Conservation (phyloP, 2,113 vertebrate genomes). For the Pseudorhombus dupliciocellatus region DNA sequence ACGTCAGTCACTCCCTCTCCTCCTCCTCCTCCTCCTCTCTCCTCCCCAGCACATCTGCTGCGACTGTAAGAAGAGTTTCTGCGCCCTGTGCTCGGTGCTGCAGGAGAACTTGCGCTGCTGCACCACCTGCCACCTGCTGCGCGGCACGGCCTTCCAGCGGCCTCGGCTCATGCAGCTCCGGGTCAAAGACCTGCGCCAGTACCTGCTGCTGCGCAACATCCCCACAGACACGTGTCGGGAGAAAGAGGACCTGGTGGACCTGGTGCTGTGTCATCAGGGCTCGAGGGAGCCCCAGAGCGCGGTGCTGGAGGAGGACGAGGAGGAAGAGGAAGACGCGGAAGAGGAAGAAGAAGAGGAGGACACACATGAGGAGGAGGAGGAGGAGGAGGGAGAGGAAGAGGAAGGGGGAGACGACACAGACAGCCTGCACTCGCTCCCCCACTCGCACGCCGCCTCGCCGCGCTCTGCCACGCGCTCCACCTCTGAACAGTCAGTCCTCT, state of each 20-base stretch:
- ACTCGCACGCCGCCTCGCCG: slow-evolving; percentile 78
- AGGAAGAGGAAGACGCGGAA: slow-evolving; percentile 63
- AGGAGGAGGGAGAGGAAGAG: slow-evolving; percentile 65
- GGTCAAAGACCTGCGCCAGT: slow-evolving; percentile 95
- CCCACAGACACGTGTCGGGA: slow-evolving; percentile 93
- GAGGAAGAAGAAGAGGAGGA: slow-evolving; percentile 56
- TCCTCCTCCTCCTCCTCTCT: slow-evolving; percentile 12
- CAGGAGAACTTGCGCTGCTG: slow-evolving; percentile 92
- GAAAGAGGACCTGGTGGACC: slow-evolving; percentile 96
- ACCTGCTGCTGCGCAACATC: slow-evolving; percentile 93
- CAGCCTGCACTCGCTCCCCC: slow-evolving; percentile 79
- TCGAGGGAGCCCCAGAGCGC: slow-evolving; percentile 55
- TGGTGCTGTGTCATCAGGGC: slow-evolving; percentile 90
- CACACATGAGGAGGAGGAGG: slow-evolving; percentile 26
- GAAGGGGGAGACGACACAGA: slow-evolving; percentile 77
- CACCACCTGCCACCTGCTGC: slow-evolving; percentile 90
- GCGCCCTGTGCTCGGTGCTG: slow-evolving; percentile 90
- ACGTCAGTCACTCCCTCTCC: neutral
- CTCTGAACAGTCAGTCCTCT: slow-evolving; percentile 82
- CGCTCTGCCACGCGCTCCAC: slow-evolving; percentile 78
- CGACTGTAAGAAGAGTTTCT: slow-evolving; percentile 97
- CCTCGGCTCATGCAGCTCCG: slow-evolving; percentile 92
- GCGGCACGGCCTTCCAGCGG: slow-evolving; percentile 92
- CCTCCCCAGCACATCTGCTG: slow-evolving; percentile 88
- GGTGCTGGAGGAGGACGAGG: slow-evolving; percentile 66